Evolutionary conservation across 2,888 invertebrate genomes (phyloP).

Genomic region (Stramonita haemastoma): DNA sequence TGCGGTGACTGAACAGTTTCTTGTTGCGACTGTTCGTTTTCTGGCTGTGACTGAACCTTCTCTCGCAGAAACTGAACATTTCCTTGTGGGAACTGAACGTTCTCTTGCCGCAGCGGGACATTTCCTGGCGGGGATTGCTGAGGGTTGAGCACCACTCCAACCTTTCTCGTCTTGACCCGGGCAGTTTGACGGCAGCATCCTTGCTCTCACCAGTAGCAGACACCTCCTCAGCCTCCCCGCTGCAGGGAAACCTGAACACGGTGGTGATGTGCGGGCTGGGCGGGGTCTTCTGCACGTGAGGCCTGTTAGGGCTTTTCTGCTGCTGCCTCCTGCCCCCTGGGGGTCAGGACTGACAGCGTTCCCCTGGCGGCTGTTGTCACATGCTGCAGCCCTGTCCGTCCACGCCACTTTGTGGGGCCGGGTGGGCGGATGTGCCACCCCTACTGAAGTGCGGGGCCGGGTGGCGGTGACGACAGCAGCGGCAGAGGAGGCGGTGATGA

Average conservation of each 20-base stretch:
- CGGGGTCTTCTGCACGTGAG: not conserved
- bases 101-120: no score
- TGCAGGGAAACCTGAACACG: not conserved
- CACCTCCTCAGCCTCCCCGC: not conserved
- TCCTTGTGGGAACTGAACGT: no score
- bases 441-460: constrained; percentile 9
- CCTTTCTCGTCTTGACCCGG: not conserved
- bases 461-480: not conserved
- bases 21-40: no score
- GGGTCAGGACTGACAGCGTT: not conserved
- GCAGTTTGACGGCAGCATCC: not conserved
- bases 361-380: not conserved
- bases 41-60: no score
- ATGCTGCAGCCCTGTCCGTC: not conserved
- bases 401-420: not conserved
- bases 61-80: no score
- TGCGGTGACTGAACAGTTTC: no score
- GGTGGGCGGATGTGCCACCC: not conserved
- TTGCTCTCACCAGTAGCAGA: not conserved
- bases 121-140: not conserved
- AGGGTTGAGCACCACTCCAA: not conserved
- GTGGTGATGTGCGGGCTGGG: not conserved
- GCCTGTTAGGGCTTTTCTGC: not conserved
- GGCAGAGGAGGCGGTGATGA: not conserved
- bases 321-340: not conserved